Evolutionary conservation across 37 sponge, comb jelly and placozoan species (phyloP), one percentile per base, ranked within the genome.

Genomic region (Mnemiopsis leidyi): DNA sequence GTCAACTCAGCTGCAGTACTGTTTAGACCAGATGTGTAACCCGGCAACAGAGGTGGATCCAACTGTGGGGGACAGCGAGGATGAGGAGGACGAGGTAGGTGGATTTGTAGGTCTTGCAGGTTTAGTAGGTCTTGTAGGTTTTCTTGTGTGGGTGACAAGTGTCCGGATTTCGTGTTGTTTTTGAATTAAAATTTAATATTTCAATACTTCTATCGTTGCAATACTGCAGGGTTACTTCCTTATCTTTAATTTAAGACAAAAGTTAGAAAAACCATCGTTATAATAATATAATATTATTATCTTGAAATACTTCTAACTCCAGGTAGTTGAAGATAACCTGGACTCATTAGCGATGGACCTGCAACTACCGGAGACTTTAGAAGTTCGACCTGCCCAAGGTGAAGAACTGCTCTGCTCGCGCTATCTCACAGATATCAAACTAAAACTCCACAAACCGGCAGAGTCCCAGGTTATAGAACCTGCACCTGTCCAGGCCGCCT

Each of bases 371-470:
- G 90, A 85, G 61, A 39, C 35, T 7, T 61, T 85, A 25, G 61
- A 38, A 20, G 21, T 3, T 1, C 40, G 90, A 39, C 36, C 36
- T 25, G 38, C 25, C 39, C 40, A 40, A 39, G 90, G 90, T 0
- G 90, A 85, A 61, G 90, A 85, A 21, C 90, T 85, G 25, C 90
- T 85, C 61, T 85, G 90, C 25, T 85, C 90, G 26, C 61, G 36
- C 24, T 85, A 85, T 25, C 48, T 85, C 48, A 85, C 90, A 21
- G 90, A 85, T 28, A 85, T 85, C 38, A 85, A 79, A 39, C 61
- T 85, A 0, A 85, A 39, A 25, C 29, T 85, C 29, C 90, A 85
- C 36, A 33, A 28, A 26, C 79, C 79, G 1, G 90, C 36, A 28
- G 90, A 85, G 21, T 39, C 48, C 24, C 90, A 39, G 26, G 90